These are phyloP conservation scores for Drosophila carrolli DNA, from an alignment of 1,140 invertebrate genomes.

Conservation along the genomic window DNA sequence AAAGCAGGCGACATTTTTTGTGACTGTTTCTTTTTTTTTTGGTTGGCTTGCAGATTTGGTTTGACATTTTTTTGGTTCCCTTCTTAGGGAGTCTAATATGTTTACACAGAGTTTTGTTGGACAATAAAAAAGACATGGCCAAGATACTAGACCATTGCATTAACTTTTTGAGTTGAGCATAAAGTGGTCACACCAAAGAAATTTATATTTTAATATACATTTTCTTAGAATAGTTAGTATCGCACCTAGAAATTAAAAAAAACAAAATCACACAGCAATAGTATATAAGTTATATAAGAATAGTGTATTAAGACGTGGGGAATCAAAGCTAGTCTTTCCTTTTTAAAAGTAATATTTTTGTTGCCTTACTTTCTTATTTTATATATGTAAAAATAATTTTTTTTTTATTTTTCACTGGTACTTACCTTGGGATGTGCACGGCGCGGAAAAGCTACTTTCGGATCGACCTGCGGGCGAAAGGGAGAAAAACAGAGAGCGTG, in stretches of 20 bases:
- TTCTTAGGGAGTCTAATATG: not conserved
- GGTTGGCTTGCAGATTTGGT: not conserved
- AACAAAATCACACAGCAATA: too few relatives aligned
- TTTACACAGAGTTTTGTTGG: not conserved
- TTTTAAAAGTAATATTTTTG: not conserved
- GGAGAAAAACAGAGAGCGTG: conserved; percentile 8
- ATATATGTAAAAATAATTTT: not conserved
- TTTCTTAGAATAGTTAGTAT: too few relatives aligned
- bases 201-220: too few relatives aligned
- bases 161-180: too few relatives aligned
- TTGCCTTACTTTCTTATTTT: not conserved
- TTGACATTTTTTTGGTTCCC: conserved; percentile 20
- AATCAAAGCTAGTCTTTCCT: not conserved
- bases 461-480: conserved; percentile 94
- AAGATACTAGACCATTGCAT: not conserved
- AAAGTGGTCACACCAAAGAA: too few relatives aligned
- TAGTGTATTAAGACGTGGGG: too few relatives aligned
- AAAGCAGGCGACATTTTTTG: conserved; percentile 27
- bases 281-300: too few relatives aligned
- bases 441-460: conserved; percentile 99
- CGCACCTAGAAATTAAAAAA: too few relatives aligned
- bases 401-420: conserved; percentile 41
- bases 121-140: not conserved
- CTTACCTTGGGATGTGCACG: conserved; percentile 99
- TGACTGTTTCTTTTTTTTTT: conserved; percentile 8